Evolutionary conservation across 2,888 invertebrate genomes (phyloP), one percentile per base, ranked within the genome.

Genomic region (Tiliacea aurago): DNA sequence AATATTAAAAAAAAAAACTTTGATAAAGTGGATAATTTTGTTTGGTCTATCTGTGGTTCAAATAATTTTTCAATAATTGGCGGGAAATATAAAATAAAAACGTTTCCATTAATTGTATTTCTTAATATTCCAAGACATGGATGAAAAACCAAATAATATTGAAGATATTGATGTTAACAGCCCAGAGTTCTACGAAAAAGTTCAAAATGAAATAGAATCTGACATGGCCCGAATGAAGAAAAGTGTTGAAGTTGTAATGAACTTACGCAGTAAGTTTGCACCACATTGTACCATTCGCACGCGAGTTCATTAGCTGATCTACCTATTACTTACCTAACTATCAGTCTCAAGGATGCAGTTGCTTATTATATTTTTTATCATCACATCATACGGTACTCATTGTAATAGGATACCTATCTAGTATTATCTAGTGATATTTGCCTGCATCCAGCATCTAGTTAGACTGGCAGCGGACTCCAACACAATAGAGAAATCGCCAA

Each of bases 161-260:
- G 59, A 59, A 28, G 49, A 87, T n/a, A 90, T 93, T 58, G 93
- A 94, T 83, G 75, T 91, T 0, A 93, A 93, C 70, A 87, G 85
- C 84, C 84, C 89, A 47, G 88, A 92, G 4, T 95, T 94, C 83
- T 91, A 93, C 64, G 86, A 89, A 45, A 83, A 83, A 71, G 69
- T 93, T 18, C 90, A 92, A 80, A 84, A 87, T 69, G 91, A 91
- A 88, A 91, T 92, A 47, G 92, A 93, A 66, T 82, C 78, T 4
- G 90, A 94, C 73, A 76, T 90, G 76, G 91, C 93, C 2, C 83
- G 89, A 51, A 77, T 94, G 72, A 93, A 93, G 80, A 93, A 91
- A 80, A 89, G 83, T 67, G 69, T 93, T 7, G 87, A 90, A 72
- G 85, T 91, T 41, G 68, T 91, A 20, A 87, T 86, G 84, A 91